phyloP scores from a whole-genome alignment of 2,888 invertebrate species.

The Aspidiotus rigidus region DNA sequence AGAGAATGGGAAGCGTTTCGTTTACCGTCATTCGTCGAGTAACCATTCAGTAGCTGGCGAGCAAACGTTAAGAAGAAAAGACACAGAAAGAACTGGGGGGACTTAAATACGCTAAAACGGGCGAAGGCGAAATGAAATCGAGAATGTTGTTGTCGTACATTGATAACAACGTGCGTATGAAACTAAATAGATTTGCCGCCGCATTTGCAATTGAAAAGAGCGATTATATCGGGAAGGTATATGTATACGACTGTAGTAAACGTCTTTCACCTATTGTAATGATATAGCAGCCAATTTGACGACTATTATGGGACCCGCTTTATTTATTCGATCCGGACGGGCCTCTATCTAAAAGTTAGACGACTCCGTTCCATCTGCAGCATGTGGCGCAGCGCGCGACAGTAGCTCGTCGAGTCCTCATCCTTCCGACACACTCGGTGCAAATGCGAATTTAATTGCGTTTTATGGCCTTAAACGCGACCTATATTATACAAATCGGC shows the following conservation, averaged over 20 bases:
- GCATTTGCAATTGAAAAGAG: slow-evolving; percentile 4
- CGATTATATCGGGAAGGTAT: neutral
- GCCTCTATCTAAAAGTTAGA: neutral
- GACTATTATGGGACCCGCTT: slow-evolving; percentile 2
- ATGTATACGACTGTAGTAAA: neutral
- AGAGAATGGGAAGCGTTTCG: too few species aligned
- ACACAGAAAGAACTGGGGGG: too few species aligned
- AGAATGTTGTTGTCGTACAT: neutral
- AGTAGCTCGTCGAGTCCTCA: too few species aligned
- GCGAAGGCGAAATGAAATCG: neutral
- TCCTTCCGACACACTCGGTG: too few species aligned
- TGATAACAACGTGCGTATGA: neutral
- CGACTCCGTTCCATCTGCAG: neutral
- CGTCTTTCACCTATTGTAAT: neutral
- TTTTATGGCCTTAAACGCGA: too few species aligned
- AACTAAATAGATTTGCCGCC: neutral
- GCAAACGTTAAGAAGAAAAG: too few species aligned
- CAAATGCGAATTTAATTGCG: too few species aligned
- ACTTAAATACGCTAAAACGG: too few species aligned
- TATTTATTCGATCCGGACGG: neutral
- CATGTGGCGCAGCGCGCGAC: too few species aligned
- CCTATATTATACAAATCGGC: too few species aligned
- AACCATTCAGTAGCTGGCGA: too few species aligned
- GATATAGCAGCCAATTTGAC: neutral
- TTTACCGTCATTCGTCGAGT: too few species aligned